Evolutionary conservation across 2,888 invertebrate species (phyloP).

Genomic region (Prosapia bicincta): DNA sequence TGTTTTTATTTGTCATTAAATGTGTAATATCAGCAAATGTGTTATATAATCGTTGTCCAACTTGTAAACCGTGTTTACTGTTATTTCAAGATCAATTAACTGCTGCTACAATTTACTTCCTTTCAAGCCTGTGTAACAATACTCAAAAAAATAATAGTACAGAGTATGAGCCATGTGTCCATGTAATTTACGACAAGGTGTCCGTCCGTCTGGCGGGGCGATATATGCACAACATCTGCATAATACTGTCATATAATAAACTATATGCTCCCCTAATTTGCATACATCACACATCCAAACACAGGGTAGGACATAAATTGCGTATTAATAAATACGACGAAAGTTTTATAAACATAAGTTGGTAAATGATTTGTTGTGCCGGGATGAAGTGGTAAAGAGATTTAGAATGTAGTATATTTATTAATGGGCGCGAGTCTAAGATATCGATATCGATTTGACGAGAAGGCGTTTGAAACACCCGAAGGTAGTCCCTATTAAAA

Average conservation of each 20-base stretch:
- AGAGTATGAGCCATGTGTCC: background rate
- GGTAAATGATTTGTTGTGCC: background rate
- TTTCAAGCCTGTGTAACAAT: background rate
- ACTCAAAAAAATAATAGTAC: background rate
- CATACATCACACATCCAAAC: background rate
- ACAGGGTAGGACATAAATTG: background rate
- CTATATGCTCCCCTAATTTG: background rate
- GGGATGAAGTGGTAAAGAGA: too few relatives aligned
- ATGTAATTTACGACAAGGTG: background rate
- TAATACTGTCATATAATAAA: background rate
- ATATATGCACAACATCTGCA: background rate
- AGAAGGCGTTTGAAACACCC: too few relatives aligned
- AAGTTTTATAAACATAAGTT: background rate
- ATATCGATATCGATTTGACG: too few relatives aligned
- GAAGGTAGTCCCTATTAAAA: too few relatives aligned
- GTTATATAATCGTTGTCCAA: too few relatives aligned
- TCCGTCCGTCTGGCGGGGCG: background rate
- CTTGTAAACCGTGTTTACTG: too few relatives aligned
- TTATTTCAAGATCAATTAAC: too few relatives aligned
- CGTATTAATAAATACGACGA: background rate
- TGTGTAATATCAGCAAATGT: too few relatives aligned
- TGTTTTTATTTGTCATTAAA: too few relatives aligned
- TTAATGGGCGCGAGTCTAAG: too few relatives aligned
- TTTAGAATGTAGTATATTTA: too few relatives aligned
- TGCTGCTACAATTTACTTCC: too few relatives aligned